Conservation (phyloP, 2,888 invertebrate species). For the Heliothis peltigera region DNA sequence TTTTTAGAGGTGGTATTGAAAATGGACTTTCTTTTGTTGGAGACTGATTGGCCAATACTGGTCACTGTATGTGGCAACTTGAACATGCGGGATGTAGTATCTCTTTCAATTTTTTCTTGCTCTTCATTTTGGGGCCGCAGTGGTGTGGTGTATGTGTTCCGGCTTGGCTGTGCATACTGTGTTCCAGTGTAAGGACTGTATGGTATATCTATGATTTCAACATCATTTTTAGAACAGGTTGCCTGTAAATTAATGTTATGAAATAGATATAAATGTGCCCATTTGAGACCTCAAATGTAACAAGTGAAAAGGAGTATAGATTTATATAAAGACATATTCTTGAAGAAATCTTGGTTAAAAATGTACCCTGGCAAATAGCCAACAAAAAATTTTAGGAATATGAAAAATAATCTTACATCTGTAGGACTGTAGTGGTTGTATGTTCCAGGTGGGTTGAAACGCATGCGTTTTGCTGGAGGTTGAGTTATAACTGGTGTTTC, state of each 20-base stretch:
- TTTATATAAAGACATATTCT: background rate
- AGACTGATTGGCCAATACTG: constrained; percentile 65
- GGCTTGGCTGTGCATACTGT: constrained; percentile 45
- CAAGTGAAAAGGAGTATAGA: background rate
- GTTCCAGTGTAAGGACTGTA: constrained; percentile 62
- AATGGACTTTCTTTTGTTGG: constrained; percentile 75
- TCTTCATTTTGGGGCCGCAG: constrained; percentile 65
- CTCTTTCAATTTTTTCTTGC: constrained; percentile 61
- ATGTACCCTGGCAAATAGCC: constrained; percentile 3
- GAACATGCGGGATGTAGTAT: constrained; percentile 51
- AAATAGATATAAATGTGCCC: background rate
- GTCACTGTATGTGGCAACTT: constrained; percentile 67
- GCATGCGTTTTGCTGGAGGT: constrained; percentile 85
- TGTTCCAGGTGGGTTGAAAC: constrained; percentile 65
- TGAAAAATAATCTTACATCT: constrained; percentile 67
- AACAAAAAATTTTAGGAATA: background rate
- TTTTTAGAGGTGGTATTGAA: constrained; percentile 66
- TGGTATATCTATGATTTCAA: constrained; percentile 63
- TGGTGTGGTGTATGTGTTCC: constrained; percentile 61
- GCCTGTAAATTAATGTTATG: constrained; percentile 59
- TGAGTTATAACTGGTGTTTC: constrained; percentile 70
- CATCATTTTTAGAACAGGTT: constrained; percentile 58
- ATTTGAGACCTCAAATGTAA: background rate
- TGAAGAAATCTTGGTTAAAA: background rate
- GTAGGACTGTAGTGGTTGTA: constrained; percentile 62